Base-by-base conservation (phyloP, 2,797 vertebrate species). In the Sebastes hubbsi region DNA sequence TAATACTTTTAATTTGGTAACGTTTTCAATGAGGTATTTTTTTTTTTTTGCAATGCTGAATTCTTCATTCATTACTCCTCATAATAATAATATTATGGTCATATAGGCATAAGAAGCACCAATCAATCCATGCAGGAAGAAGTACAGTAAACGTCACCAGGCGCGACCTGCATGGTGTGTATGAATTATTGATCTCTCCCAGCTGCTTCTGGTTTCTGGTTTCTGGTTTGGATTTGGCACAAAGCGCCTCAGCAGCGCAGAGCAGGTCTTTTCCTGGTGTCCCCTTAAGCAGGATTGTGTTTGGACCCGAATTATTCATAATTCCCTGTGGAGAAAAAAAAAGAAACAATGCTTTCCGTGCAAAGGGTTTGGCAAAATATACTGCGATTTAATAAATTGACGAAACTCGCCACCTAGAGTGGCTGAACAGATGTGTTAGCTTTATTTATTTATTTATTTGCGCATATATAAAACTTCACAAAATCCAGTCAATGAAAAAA, bases 361-460 rank as follows among this genome's bases (percentile, higher is more conserved):
- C 89, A 68, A 69, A 74, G 78, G 38, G 84, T 25, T 80, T 81
- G 91, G 92, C 90, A 77, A 85, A 84, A 73, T 38, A 84, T 14
- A 38, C 85, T 85, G 91, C 94, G 94, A 95, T 94, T 91, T 84
- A 89, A 96, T 94, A 96, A 96, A 96, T 95, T 93, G 94, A 90
- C 93, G 87, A 93, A 90, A 87, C 59, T 75, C 75, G 64, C 66
- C 82, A 77, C 78, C 74, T 75, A n/a, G 6, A 81, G 82, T 52
- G 85, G 29, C 27, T 6, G 81, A 56, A 46, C 55, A 52, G 63
- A 77, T 86, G 77, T 70, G 20, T 79, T 30, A 42, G 12, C 36
- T 38, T 38, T 38, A 38, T 38, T 38, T 38, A 38, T 38, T 38
- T 38, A 38, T 38, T 38, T 38, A 38, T 14, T 38, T 38, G 36